These are phyloP conservation scores for Laupala kohalensis DNA, from an alignment of 1,140 invertebrate species.

Conservation along the genomic window DNA sequence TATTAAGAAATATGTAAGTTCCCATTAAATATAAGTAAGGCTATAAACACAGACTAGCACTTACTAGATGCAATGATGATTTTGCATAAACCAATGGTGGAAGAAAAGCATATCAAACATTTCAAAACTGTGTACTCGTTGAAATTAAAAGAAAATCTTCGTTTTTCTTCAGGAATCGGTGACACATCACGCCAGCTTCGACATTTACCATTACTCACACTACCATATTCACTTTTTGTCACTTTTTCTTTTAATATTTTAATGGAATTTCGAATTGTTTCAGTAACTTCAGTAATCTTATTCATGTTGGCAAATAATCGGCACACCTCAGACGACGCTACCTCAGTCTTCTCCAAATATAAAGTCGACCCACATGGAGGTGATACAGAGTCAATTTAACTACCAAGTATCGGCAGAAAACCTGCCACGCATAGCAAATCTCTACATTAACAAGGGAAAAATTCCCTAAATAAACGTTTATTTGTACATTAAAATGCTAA, in stretches of 20 bases:
- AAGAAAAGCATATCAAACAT: background rate
- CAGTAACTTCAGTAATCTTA: background rate
- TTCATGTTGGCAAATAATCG: background rate
- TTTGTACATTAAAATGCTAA: background rate
- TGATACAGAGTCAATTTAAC: background rate
- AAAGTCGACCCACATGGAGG: background rate
- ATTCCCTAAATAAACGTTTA: background rate
- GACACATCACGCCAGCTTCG: background rate
- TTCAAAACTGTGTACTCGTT: background rate
- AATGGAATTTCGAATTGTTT: background rate
- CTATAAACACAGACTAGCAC: background rate
- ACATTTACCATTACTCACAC: background rate
- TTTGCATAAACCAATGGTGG: background rate
- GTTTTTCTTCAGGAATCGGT: background rate
- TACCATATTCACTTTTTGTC: background rate
- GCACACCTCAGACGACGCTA: background rate
- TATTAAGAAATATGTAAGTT: no score
- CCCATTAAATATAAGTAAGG: background rate
- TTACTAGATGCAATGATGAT: background rate
- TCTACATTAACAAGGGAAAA: background rate
- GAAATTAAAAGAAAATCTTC: background rate
- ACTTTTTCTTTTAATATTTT: background rate
- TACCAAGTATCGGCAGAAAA: background rate
- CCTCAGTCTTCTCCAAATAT: background rate
- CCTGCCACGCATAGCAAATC: background rate